Evolutionary conservation across 2,113 vertebrate genomes (phyloP), one percentile per base, ranked within the genome.

Genomic region (Forbesichthys agassizii): DNA sequence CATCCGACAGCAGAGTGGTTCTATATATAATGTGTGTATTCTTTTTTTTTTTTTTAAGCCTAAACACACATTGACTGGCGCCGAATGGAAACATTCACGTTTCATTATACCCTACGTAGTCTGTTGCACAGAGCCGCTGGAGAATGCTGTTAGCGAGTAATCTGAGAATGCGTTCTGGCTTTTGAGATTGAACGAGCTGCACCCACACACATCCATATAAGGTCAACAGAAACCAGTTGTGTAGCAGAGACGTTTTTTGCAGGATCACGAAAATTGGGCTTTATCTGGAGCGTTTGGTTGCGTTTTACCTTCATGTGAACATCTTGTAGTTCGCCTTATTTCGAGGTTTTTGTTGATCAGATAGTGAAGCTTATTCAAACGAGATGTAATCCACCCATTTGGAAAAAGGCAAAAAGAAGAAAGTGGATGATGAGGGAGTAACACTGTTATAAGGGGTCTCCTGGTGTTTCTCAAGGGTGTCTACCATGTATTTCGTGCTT

Each of bases 161-260:
- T 78, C 81, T 66, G 85, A 81, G 72, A 74, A 42, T 42, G 36
- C 36, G 55, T 81, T 67, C 73, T 88, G 87, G 87, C 90, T 88
- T 33, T 69, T 71, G 81, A 88, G 81, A 80, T 9, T 46, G 68
- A 73, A 80, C 74, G 68, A 14, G 57, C 61, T 69, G 80, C 84
- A 60, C 82, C 80, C 79, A 74, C 85, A 62, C 73, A 77, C 65
- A 79, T 69, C 92, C 91, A 87, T 91, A 92, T 92, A 87, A 89
- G 91, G 92, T 88, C 86, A 88, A 61, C 49, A 78, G 84, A 87
- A 88, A 71, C 64, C 67, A 14, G 70, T 79, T 55, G 10, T 18
- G 66, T 62, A 75, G 73, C 66, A 57, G 61, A 70, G 61, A 64
- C 33, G 67, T 68, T 79, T 75, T 66, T 61, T 59, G 69, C 74